Evolutionary conservation across 92 coral and sea anemone genomes (phyloP), one percentile per base, ranked within the genome.

Genomic region (Chrysogorgia sp.): DNA sequence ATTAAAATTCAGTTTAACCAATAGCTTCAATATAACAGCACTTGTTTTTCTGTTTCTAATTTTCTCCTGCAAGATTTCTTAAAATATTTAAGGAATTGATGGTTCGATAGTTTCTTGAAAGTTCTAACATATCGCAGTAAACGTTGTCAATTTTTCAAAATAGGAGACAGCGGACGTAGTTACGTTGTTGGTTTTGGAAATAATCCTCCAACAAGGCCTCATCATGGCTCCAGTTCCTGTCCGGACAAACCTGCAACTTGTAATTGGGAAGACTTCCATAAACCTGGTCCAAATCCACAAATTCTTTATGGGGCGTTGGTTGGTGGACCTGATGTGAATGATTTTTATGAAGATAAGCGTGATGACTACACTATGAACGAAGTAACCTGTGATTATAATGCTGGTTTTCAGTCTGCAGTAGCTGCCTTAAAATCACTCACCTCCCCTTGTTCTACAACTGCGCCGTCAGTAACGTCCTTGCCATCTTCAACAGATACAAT

Each of bases 391-490:
- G 97, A 91, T 70, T 91, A 86, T 87, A 91, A 91, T 34, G 97
- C 97, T 52, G 97, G 97, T 7, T 86, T 91, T 76, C 91, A 89
- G 58, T 91, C 97, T 21, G 97, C 97, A 22, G 91, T 91, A 4
- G 97, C 97, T 15, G 92, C 92, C 7, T 70, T 89, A 37, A 91
- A 89, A 33, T 75, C 71, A 12, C 37, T 83, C 55, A 35, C 75
- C 9, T 21, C 43, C 0, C 15, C 70, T 31, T 45, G 66, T 3
- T 31, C 30, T 32, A 32, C 10, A 26, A 22, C 7, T 50, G 17
- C 31, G 15, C 1, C 50, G 20, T 22, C 9, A 2, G 6, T 31
- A 32, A 50, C 14, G 43, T 32, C 43, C 12, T 37, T 37, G 32
- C 63, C 66, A 33, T 25, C 70, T 12, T 24, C 70, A 3, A 40